Evolutionary conservation across 1,140 invertebrate genomes (phyloP).

Genomic region (Papilio glaucus): DNA sequence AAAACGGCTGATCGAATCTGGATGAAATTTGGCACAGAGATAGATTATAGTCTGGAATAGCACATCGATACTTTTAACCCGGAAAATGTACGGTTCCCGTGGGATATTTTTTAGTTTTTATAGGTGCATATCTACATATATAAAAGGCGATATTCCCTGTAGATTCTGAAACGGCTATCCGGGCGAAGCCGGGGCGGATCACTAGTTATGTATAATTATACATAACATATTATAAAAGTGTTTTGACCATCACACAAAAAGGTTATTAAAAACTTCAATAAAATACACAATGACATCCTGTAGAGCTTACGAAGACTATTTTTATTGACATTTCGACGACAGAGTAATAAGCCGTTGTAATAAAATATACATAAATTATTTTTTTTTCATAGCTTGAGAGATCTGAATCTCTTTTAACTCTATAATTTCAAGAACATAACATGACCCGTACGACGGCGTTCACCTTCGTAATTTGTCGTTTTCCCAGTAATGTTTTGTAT

Average conservation of each 20-base stretch:
- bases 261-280: conserved; percentile 13
- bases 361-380: conserved; percentile 38
- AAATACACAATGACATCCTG: background rate
- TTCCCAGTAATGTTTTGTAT: conserved; percentile 57
- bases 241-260: background rate
- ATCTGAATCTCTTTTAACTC: conserved; percentile 54
- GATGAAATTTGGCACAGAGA: no score
- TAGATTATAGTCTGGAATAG: no score
- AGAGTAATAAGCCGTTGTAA: conserved; percentile 23
- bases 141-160: no score
- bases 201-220: no score
- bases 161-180: no score
- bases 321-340: conserved; percentile 33
- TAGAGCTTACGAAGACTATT: conserved; percentile 15
- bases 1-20: no score
- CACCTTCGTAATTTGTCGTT: conserved; percentile 69
- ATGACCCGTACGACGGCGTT: conserved; percentile 44
- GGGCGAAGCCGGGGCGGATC: no score
- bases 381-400: conserved; percentile 38
- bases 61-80: no score
- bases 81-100: no score
- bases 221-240: no score
- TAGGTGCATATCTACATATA: no score
- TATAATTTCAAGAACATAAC: conserved; percentile 53
- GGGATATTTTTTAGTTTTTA: no score